These are phyloP conservation scores for Terrapene triunguis DNA, from an alignment of 2,113 vertebrate genomes.

Conservation along the genomic window DNA sequence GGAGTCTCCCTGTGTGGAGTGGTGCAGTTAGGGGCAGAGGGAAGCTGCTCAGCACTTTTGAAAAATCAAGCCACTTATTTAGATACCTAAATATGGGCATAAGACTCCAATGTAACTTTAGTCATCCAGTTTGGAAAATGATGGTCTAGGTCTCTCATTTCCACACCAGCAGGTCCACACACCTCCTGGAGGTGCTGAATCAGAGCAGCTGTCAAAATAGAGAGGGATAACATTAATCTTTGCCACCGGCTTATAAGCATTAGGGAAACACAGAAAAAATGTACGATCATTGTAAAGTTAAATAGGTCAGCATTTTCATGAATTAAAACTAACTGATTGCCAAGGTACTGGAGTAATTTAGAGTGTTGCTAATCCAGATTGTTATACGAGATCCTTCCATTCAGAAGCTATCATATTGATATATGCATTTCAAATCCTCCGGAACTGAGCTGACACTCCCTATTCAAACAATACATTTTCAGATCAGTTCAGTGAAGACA, in stretches of 20 bases:
- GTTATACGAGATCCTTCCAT: neutral
- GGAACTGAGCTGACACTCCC: neutral
- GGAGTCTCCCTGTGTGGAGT: neutral
- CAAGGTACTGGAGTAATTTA: neutral
- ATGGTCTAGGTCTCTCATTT: neutral
- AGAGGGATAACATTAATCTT: neutral
- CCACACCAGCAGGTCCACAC: neutral
- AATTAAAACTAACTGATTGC: neutral
- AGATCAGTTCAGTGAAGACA: neutral
- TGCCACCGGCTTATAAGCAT: neutral
- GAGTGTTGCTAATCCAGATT: neutral
- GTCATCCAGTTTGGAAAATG: neutral
- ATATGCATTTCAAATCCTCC: neutral
- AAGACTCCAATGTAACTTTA: neutral
- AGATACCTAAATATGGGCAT: neutral
- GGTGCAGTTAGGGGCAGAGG: neutral
- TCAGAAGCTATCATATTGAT: neutral
- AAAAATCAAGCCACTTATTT: neutral
- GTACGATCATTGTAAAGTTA: neutral
- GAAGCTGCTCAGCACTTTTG: neutral
- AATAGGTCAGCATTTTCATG: neutral
- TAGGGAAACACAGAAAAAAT: neutral
- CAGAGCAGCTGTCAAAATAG: fast-evolving
- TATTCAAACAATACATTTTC: neutral
- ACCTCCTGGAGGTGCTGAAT: neutral